phyloP scores from a whole-genome alignment of 2,888 invertebrate species.

The Tachystola acroxantha region DNA sequence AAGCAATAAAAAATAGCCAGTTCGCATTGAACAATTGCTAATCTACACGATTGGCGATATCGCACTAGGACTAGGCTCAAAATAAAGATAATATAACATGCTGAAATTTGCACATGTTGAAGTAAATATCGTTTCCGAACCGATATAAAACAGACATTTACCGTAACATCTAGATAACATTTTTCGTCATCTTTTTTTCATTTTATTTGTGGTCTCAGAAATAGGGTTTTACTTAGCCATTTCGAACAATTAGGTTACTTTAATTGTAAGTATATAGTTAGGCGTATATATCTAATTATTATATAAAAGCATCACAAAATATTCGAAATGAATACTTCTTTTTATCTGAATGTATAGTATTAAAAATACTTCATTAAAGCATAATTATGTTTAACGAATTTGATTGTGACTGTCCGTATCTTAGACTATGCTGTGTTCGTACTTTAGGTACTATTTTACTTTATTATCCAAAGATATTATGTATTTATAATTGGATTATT shows the following conservation, averaged over 20 bases:
- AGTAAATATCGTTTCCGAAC: too few species aligned
- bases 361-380: neutral
- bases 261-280: conserved; percentile 18
- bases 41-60: too few species aligned
- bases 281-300: conserved; percentile 15
- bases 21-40: too few species aligned
- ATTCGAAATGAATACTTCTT: conserved; percentile 12
- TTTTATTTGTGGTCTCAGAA: conserved; percentile 40
- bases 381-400: neutral
- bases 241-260: conserved; percentile 46
- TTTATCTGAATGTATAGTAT: neutral
- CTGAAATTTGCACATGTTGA: too few species aligned
- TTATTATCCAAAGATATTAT: neutral
- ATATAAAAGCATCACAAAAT: conserved; percentile 41
- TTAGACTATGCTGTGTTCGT: neutral
- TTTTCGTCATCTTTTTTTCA: too few species aligned
- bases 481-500: neutral
- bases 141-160: too few species aligned
- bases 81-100: too few species aligned
- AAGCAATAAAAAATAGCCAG: too few species aligned
- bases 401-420: too few species aligned
- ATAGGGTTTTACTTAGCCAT: conserved; percentile 36
- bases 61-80: too few species aligned
- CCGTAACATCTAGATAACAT: too few species aligned
- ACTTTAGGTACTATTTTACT: too few species aligned